A percentile compares a stretch with the other conserved stretches of the same genome.
These are phyloP conservation scores for Yponomeuta evonymella DNA, from an alignment of 2,888 invertebrate genomes.

Conservation along the genomic window DNA sequence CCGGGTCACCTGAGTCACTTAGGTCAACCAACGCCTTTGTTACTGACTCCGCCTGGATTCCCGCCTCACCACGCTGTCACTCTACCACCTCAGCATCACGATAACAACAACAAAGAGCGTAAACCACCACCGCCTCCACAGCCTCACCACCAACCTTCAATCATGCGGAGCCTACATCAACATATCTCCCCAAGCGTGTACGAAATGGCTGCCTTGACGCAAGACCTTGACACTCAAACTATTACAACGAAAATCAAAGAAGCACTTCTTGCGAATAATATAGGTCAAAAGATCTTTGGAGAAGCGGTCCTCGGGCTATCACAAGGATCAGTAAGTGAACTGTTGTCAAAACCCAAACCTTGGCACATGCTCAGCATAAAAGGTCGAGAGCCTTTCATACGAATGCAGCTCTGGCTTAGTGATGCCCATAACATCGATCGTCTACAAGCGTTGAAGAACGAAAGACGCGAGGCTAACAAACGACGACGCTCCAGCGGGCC, in stretches of 20 bases:
- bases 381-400: constrained; percentile 96
- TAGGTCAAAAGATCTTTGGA: constrained; percentile 98
- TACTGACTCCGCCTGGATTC: constrained; percentile 85
- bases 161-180: constrained; percentile 85
- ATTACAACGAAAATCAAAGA: constrained; percentile 98
- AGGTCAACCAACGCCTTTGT: constrained; percentile 77
- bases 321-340: constrained; percentile 97
- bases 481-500: constrained; percentile 89
- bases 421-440: constrained; percentile 97
- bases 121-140: constrained; percentile 75
- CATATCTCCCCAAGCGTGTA: constrained; percentile 97
- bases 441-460: constrained; percentile 92
- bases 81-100: constrained; percentile 79
- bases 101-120: constrained; percentile 74
- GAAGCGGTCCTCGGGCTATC: constrained; percentile 97
- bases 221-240: constrained; percentile 96
- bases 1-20: constrained; percentile 72
- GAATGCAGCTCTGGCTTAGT: constrained; percentile 97
- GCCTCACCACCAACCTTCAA: constrained; percentile 78
- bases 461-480: constrained; percentile 93
- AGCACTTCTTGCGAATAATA: constrained; percentile 95
- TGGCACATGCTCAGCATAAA: constrained; percentile 99
- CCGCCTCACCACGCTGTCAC: constrained; percentile 85
- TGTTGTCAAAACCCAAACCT: constrained; percentile 97
- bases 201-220: constrained; percentile 97